Conservation (phyloP, 2,113 vertebrate species). For the Hystrix brachyura region DNA sequence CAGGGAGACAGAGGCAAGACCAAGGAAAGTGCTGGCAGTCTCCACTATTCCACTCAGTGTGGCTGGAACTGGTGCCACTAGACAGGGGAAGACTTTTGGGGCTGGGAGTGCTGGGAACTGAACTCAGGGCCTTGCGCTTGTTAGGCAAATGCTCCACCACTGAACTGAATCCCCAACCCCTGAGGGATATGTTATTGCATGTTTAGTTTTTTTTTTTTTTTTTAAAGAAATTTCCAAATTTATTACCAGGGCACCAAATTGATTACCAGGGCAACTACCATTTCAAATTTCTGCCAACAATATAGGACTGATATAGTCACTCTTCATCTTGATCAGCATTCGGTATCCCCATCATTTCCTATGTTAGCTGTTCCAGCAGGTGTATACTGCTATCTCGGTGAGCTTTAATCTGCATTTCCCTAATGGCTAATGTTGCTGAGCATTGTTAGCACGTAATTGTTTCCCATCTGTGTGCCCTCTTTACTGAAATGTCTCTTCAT, state of each 20-base stretch:
- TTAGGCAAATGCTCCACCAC: too few relatives aligned
- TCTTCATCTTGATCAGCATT: neutral
- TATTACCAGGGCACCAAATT: neutral
- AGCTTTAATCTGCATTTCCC: neutral
- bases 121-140: too few relatives aligned
- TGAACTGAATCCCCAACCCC: too few relatives aligned
- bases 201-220: neutral
- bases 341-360: neutral
- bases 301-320: neutral
- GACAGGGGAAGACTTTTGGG: neutral
- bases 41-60: neutral
- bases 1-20: neutral
- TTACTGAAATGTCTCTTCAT: neutral
- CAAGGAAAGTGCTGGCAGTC: conserved; percentile 9
- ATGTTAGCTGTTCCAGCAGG: neutral
- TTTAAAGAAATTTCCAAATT: neutral
- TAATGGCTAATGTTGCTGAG: neutral
- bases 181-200: neutral
- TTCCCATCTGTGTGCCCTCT: neutral
- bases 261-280: neutral
- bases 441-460: neutral
- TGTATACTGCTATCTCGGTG: neutral
- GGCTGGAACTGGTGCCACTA: neutral
- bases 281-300: neutral
- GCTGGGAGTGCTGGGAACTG: too few relatives aligned